Evolutionary conservation across 2,113 vertebrate genomes (phyloP), one percentile per base, ranked within the genome.

Genomic region (Physeter macrocephalus): DNA sequence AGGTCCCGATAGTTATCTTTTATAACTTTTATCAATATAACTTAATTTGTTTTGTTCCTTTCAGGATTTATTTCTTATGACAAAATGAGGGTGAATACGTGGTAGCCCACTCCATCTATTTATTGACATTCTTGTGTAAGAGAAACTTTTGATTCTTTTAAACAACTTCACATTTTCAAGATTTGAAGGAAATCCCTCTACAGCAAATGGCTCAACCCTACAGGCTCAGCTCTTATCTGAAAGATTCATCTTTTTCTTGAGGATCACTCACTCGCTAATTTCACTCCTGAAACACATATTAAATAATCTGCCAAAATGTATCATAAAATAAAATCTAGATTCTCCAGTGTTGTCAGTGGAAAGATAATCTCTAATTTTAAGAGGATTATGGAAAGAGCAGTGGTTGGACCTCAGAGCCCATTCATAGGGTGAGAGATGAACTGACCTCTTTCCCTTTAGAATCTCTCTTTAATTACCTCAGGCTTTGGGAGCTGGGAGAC

Each of bases 291-390:
- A 74, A 25, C 23, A 81, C 34, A 39, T 92, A 84, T 92, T 96
- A 80, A 95, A 18, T 36, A 85, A 64, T 85, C 13, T 85, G 14
- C 36, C 36, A 91, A 88, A 95, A 82, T 25, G 1, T 82, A 46
- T 29, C 69, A 64, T 41, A 84, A 80, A 92, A 85, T 89, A 81
- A 74, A 96, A 85, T 84, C 20, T 29, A 15, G 12, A 39, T 71
- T 5, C 46, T 97, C 13, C 39, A n/a, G 1, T 66, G 39, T 64
- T 82, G 18, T 69, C 29, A n/a, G 21, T 75, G 25, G 57, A 49
- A 66, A 85, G 59, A 52, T 81, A 71, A 93, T 15, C 9, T 93
- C 54, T 90, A 64, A 94, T 91, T 74, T 88, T 96, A 85, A 93
- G 34, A 64, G 20, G 34, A 49, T 7, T 91, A 12, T 57, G 34